Percentiles rank a stretch among this genome's conserved stretches.
These are phyloP conservation scores for Drosophila takahashii DNA, from an alignment of 1,140 invertebrate genomes.

Conservation along the genomic window DNA sequence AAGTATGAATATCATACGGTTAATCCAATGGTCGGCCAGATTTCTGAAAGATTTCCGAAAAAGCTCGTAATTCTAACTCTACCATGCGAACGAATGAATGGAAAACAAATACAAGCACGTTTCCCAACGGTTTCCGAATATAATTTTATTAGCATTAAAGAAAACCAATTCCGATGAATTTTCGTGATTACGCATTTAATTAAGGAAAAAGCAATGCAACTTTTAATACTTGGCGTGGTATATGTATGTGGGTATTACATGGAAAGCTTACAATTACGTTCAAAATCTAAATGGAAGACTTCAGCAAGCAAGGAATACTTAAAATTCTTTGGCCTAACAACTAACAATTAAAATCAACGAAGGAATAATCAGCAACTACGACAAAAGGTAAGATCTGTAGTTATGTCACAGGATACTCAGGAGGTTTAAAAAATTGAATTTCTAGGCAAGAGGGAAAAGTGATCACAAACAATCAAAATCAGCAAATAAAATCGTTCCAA, in stretches of 20 bases:
- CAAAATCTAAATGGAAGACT: constrained; percentile 19
- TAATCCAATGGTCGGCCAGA: constrained; percentile 22
- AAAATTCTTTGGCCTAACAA: constrained; percentile 35
- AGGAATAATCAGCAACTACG: constrained; percentile 3
- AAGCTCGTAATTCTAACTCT: constrained; percentile 27
- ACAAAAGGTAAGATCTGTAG: background rate
- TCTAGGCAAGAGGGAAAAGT: background rate
- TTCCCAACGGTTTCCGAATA: constrained; percentile 22
- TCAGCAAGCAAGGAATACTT: constrained; percentile 28
- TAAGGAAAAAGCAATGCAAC: constrained; percentile 1
- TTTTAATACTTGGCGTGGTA: constrained; percentile 38
- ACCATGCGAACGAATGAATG: constrained; percentile 30
- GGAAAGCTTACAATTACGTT: constrained; percentile 21
- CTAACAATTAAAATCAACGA: constrained; percentile 12
- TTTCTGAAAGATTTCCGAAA: constrained; percentile 30
- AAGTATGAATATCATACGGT: constrained; percentile 44
- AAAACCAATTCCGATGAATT: constrained; percentile 45
- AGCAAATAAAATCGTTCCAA: too few relatives aligned
- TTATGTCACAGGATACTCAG: background rate
- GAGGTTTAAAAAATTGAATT: too few relatives aligned
- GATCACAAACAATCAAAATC: background rate
- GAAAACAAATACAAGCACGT: constrained; percentile 48
- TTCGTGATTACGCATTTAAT: constrained; percentile 44
- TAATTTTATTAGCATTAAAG: constrained; percentile 33
- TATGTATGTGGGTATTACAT: constrained; percentile 31